Conservation (phyloP, 2,113 vertebrate species). For the Aleadryas rufinucha region DNA sequence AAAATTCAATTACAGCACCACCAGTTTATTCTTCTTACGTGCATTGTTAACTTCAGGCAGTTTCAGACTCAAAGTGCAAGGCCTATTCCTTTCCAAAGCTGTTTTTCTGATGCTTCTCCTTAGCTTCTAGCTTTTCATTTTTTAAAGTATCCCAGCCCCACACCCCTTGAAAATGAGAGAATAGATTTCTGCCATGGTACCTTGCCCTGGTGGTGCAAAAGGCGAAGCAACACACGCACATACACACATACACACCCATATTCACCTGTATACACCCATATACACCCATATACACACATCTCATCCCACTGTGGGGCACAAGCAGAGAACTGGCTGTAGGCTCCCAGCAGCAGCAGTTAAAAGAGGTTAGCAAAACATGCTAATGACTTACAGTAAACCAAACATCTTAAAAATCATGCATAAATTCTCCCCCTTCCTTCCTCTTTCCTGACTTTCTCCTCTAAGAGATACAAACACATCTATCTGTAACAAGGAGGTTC, state of each 20-base stretch:
- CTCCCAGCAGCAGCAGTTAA: neutral
- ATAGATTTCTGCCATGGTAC: neutral
- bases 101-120: neutral
- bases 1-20: conserved; percentile 79
- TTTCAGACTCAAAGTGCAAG: neutral
- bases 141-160: neutral
- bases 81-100: neutral
- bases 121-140: neutral
- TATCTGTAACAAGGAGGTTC: neutral
- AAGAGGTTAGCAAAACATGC: neutral
- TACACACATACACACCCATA: neutral
- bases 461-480: neutral
- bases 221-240: rapidly evolving
- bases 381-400: neutral
- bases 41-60: conserved; percentile 69
- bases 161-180: neutral
- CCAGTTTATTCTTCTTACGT: conserved; percentile 70
- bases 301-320: no score
- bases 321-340: neutral
- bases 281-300: rapidly evolving
- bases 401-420: rapidly evolving
- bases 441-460: neutral
- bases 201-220: neutral
- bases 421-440: neutral
- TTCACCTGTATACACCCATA: rapidly evolving